Evolutionary conservation across 2,797 vertebrate genomes (phyloP).

Genomic region (Crenichthys baileyi): DNA sequence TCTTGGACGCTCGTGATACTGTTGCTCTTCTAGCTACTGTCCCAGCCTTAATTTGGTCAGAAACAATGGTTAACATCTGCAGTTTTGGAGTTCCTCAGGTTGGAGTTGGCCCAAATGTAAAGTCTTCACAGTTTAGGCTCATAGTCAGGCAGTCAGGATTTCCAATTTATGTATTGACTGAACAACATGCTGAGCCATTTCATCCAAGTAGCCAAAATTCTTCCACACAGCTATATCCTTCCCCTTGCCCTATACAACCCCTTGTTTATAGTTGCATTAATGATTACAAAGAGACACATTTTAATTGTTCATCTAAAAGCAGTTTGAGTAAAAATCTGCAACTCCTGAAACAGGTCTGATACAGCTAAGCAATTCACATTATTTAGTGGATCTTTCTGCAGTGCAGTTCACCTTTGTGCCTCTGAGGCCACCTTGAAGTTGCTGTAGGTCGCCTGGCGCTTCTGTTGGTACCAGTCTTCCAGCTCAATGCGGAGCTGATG

Average conservation of each 20-base stretch:
- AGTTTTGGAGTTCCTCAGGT: neutral
- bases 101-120: neutral
- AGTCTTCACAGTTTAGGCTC: neutral
- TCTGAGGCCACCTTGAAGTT: slow-evolving; percentile 84
- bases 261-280: neutral
- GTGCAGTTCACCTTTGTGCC: slow-evolving; percentile 74
- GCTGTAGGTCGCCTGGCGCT: slow-evolving; percentile 80
- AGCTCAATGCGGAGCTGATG: slow-evolving; percentile 82
- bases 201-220: neutral
- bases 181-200: neutral
- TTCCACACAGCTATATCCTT: neutral
- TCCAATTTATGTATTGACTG: neutral
- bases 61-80: neutral
- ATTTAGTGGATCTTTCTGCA: slow-evolving; percentile 1
- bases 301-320: neutral
- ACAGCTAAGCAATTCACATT: neutral
- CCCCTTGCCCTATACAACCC: neutral
- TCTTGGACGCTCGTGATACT: neutral
- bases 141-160: too few relatives aligned
- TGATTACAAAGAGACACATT: neutral
- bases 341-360: neutral
- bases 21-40: neutral
- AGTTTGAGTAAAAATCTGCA: neutral
- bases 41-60: neutral
- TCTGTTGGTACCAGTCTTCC: slow-evolving; percentile 85